Evolutionary conservation across 2,797 vertebrate genomes (phyloP).

Genomic region (Acanthornis magna): DNA sequence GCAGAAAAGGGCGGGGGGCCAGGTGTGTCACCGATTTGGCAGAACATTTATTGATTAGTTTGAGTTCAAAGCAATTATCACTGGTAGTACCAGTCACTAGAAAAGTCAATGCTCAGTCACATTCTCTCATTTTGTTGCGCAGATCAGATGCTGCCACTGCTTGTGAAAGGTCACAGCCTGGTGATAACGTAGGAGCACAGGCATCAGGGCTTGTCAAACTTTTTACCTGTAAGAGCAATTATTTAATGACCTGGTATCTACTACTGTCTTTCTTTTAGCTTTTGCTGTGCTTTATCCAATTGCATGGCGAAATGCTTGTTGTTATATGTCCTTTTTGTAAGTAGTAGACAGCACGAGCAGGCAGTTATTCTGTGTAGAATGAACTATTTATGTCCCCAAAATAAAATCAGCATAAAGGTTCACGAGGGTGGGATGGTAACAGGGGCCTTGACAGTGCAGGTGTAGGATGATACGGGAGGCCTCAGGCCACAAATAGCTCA

Average conservation of each 20-base stretch:
- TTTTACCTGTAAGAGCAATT: not conserved
- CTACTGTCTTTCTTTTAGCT: not conserved
- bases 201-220: not conserved
- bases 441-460: not conserved
- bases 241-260: not conserved
- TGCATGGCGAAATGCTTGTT: not conserved
- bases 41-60: not conserved
- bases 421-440: not conserved
- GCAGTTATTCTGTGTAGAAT: not conserved
- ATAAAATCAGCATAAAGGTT: not conserved
- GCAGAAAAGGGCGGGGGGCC: fast-evolving
- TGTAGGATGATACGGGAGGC: not conserved
- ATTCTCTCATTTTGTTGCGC: not conserved
- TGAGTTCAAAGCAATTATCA: not conserved
- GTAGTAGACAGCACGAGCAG: not conserved
- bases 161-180: not conserved
- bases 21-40: not conserved
- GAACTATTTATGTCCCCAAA: not conserved
- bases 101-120: not conserved
- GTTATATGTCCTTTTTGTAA: not conserved
- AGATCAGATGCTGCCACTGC: not conserved
- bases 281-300: not conserved
- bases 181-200: not conserved
- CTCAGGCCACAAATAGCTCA: not conserved
- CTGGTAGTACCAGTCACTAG: not conserved